A percentile compares a stretch with the other conserved stretches of the same genome.
phyloP scores from a whole-genome alignment of 2,888 invertebrate species.

The Siphonodentalium dalli region DNA sequence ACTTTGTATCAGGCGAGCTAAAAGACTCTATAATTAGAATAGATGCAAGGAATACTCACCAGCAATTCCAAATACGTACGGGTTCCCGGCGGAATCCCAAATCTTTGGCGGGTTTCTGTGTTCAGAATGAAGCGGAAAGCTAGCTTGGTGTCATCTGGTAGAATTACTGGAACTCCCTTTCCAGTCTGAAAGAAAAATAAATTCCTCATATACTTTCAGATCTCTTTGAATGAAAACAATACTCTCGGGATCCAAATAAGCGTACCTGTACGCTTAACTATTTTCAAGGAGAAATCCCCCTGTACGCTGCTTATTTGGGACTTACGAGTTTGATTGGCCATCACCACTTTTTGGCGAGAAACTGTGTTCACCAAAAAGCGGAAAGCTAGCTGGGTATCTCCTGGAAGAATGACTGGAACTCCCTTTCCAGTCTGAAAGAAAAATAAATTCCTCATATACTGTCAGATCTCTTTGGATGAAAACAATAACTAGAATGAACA shows the following conservation, averaged over 20 bases:
- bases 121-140: slow-evolving; percentile 8
- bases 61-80: slow-evolving; percentile 19
- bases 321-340: slow-evolving; percentile 9
- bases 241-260: too few species aligned
- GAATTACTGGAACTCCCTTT: slow-evolving; percentile 22
- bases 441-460: background rate
- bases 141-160: slow-evolving; percentile 14
- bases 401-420: slow-evolving; percentile 25
- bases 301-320: too few species aligned
- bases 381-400: slow-evolving; percentile 10
- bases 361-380: slow-evolving; percentile 3
- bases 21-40: too few species aligned
- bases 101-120: slow-evolving; percentile 3
- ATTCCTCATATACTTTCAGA: background rate
- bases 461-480: background rate
- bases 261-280: too few species aligned
- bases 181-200: slow-evolving; percentile 17
- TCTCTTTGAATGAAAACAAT: slow-evolving; percentile 2
- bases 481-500: too few species aligned
- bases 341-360: slow-evolving; percentile 13
- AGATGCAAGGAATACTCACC: too few species aligned
- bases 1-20: too few species aligned
- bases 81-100: slow-evolving; percentile 14
- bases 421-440: slow-evolving; percentile 20
- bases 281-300: too few species aligned